Base-by-base conservation (phyloP, 2,888 invertebrate species). In the Polylopha cassiicola region DNA sequence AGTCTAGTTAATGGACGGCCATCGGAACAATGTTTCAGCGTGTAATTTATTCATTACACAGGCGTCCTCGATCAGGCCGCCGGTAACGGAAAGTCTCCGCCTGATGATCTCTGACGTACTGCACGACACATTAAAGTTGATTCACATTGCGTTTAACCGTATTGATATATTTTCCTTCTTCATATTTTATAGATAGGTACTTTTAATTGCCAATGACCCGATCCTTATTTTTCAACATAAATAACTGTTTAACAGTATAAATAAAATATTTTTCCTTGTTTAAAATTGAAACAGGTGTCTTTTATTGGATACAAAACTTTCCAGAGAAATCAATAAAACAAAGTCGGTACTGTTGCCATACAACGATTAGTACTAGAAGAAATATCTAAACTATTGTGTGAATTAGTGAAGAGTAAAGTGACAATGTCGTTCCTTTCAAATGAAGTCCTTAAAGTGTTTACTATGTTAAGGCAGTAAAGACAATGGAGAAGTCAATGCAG, bases 1-100 rank as follows among this genome's bases (percentile, higher is more conserved):
- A 65, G 65, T 58, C 56, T 65, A 65, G 70, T 69, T 79, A 80
- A 76, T 78, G 78, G 73, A 76, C 74, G 73, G 66, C 64, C 65
- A 74, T 79, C 65, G 75, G 73, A 71, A 84, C 81, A 84, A 80
- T 82, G 79, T 82, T 81, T 79, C 78, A 80, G 80, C 81, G 79
- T 84, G 84, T 84, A 84, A 84, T 84, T 84, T 85, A 84, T 85
- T 82, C 84, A 84, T 84, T 78, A 80, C 72, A 75, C 80, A 77
- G 72, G 61, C 79, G 82, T 77, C 80, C 81, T 81, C 82, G 78
- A 78, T 81, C 78, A 78, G 65, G 51, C 54, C 64, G 61, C 51
- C 56, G 37, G 54, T 66, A 73, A 65, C 75, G 78, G 81, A 81
- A 80, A 79, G 72, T 79, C 79, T 76, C 79, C 75, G 70, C 61